These are phyloP conservation scores for Adelognathus sp. DNA, from an alignment of 2,888 invertebrate species.

Conservation along the genomic window DNA sequence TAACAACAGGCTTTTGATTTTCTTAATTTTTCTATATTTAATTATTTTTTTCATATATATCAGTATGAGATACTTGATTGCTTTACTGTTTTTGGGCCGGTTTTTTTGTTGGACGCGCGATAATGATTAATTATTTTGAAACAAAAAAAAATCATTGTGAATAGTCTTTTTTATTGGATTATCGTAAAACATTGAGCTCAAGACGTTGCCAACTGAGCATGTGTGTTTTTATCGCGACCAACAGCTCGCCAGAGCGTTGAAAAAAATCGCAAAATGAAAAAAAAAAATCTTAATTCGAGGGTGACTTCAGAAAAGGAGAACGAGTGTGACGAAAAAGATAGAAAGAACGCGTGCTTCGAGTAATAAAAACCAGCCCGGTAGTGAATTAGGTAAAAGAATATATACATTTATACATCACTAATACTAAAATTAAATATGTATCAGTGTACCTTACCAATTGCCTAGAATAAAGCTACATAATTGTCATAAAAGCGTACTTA, in stretches of 20 bases:
- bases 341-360: slow-evolving; percentile 75
- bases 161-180: neutral
- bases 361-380: slow-evolving; percentile 81
- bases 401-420: too few relatives aligned
- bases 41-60: slow-evolving; percentile 24
- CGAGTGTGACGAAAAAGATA: slow-evolving; percentile 46
- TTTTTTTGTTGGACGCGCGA: slow-evolving; percentile 73
- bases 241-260: slow-evolving; percentile 9
- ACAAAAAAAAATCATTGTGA: neutral
- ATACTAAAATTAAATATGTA: slow-evolving; percentile 79
- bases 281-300: slow-evolving; percentile 54
- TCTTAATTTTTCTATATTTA: slow-evolving; percentile 44
- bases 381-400: slow-evolving; percentile 80
- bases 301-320: slow-evolving; percentile 48
- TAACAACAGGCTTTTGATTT: slow-evolving; percentile 74
- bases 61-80: slow-evolving; percentile 29
- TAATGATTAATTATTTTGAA: slow-evolving; percentile 8
- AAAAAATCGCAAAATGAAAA: slow-evolving; percentile 18
- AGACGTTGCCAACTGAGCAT: slow-evolving; percentile 23
- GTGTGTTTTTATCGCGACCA: slow-evolving; percentile 19
- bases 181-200: slow-evolving; percentile 12
- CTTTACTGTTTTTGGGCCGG: slow-evolving; percentile 75
- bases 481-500: slow-evolving; percentile 62
- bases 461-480: slow-evolving; percentile 79
- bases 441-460: slow-evolving; percentile 78